Evolutionary conservation across 2,888 invertebrate genomes (phyloP).

Genomic region (Drosophila melanosoma): DNA sequence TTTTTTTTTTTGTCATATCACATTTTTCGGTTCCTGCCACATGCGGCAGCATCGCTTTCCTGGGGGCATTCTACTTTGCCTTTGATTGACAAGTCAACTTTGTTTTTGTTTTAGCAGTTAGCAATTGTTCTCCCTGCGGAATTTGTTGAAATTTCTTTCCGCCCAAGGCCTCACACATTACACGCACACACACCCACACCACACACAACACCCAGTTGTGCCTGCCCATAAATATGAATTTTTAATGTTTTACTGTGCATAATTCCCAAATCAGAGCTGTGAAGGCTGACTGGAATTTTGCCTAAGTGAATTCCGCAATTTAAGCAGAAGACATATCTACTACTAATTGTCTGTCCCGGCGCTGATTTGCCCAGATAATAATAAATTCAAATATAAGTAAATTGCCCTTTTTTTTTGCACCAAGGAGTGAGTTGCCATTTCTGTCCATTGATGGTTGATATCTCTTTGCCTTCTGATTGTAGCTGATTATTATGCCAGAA

Average conservation of each 20-base stretch:
- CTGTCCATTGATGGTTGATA: conserved; percentile 10
- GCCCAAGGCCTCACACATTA: background rate
- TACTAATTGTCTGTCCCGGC: conserved; percentile 3
- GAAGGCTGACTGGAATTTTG: background rate
- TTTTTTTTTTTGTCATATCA: background rate
- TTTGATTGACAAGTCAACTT: conserved; percentile 43
- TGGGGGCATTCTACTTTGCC: conserved; percentile 8
- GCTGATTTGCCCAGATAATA: conserved; percentile 8
- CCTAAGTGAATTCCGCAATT: conserved; percentile 19
- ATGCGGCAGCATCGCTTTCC: conserved; percentile 19
- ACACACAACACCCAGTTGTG: background rate
- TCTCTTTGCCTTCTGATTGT: conserved; percentile 11
- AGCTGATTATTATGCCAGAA: conserved; percentile 37
- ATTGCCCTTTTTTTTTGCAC: background rate
- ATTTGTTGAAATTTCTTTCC: conserved; percentile 25
- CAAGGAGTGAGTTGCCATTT: background rate
- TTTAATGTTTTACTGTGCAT: conserved; percentile 42
- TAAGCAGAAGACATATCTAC: background rate
- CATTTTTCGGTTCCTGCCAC: conserved; percentile 30
- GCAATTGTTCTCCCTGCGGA: conserved; percentile 17
- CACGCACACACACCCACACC: background rate
- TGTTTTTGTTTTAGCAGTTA: conserved; percentile 5
- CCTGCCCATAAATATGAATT: conserved; percentile 42
- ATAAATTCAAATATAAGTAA: background rate
- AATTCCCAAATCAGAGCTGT: conserved; percentile 7